Percentiles rank a stretch among this genome's conserved stretches.
These are phyloP conservation scores for Odontocerum albicorne DNA, from an alignment of 2,888 invertebrate genomes.

Conservation along the genomic window DNA sequence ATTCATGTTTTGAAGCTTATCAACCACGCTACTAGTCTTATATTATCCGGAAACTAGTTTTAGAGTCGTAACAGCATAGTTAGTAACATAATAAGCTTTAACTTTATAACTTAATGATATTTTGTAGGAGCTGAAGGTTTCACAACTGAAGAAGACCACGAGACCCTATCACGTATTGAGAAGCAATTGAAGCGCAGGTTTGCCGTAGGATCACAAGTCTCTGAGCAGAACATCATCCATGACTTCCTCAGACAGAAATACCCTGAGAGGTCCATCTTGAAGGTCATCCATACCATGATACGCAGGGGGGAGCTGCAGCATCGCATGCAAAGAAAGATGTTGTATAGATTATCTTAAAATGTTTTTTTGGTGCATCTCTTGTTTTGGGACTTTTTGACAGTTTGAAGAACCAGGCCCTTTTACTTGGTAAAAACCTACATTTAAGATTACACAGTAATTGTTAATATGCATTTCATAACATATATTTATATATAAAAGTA, in stretches of 20 bases:
- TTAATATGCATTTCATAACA: no score
- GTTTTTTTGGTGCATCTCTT: not conserved
- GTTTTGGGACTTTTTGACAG: not conserved
- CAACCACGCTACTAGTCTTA: no score
- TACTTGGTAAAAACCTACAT: no score
- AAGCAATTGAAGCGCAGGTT: conserved; percentile 92
- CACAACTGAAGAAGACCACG: conserved; percentile 92
- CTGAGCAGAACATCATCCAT: conserved; percentile 90
- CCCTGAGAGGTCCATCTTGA: conserved; percentile 81
- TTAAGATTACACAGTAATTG: no score
- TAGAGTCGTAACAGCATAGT: no score
- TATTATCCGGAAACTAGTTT: no score
- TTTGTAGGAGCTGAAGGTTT: conserved; percentile 92
- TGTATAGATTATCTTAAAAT: conserved; percentile 82
- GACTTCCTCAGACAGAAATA: conserved; percentile 86
- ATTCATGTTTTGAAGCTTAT: no score
- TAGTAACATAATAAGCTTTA: no score
- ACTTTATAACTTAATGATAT: not conserved
- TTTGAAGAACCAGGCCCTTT: no score
- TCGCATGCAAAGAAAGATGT: conserved; percentile 94
- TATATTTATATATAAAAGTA: no score
- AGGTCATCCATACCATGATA: conserved; percentile 94
- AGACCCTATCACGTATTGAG: conserved; percentile 85
- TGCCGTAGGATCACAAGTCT: conserved; percentile 94
- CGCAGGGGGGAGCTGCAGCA: conserved; percentile 95